phyloP scores from a whole-genome alignment of 2,797 vertebrate genomes.

The Amniataba percoides region DNA sequence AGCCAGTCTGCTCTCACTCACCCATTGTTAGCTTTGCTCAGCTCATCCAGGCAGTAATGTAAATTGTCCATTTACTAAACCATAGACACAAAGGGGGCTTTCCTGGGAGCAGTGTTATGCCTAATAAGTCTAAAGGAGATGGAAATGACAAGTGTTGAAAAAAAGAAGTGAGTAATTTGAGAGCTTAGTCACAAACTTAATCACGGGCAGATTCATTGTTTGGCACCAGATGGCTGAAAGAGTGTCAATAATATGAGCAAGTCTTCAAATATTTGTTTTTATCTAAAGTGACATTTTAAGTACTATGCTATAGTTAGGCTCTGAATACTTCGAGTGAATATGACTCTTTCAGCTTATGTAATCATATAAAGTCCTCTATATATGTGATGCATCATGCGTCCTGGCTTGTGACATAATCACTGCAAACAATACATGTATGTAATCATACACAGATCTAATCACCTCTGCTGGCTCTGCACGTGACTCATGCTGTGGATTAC shows the following conservation, averaged over 20 bases:
- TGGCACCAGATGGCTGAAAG: conserved; percentile 13
- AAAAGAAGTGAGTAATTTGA: neutral
- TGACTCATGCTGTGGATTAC: conserved; percentile 27
- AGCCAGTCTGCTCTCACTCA: conserved; percentile 40
- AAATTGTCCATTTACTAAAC: conserved; percentile 27
- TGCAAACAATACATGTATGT: neutral
- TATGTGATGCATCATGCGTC: conserved; percentile 2
- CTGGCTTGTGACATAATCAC: conserved; percentile 21
- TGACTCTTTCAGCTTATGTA: conserved; percentile 22
- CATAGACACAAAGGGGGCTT: conserved; percentile 16
- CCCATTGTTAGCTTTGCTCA: conserved; percentile 42
- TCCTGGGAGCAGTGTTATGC: neutral
- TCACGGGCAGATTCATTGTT: conserved; percentile 24
- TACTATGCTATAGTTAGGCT: neutral
- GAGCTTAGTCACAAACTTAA: conserved; percentile 41
- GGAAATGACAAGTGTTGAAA: conserved; percentile 29
- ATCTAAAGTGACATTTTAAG: conserved; percentile 1
- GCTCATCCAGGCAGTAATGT: conserved; percentile 30
- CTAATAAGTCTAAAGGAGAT: conserved; percentile 11
- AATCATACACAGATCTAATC: neutral
- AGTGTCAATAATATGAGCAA: conserved; percentile 20
- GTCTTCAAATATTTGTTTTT: conserved; percentile 20
- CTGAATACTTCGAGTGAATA: neutral
- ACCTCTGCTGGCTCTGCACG: conserved; percentile 24
- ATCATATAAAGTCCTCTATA: conserved; percentile 26